phyloP scores from a whole-genome alignment of 2,797 vertebrate genomes.

The Pangasius larnaudii region DNA sequence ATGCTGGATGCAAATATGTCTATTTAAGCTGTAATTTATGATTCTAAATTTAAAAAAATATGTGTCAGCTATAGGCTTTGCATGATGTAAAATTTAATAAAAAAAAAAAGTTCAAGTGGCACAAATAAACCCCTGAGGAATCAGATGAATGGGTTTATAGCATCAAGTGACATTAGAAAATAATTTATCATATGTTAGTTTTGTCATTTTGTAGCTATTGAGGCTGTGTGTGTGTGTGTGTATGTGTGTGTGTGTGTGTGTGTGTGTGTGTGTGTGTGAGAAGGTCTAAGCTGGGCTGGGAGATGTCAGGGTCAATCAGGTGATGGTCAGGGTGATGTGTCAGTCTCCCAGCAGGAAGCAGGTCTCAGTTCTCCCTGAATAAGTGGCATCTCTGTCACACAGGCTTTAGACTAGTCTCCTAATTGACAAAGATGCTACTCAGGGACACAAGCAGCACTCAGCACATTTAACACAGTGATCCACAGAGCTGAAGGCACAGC shows the following conservation, averaged over 20 bases:
- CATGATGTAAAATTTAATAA: slow-evolving; percentile 37
- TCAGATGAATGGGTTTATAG: slow-evolving; percentile 5
- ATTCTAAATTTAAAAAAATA: not conserved
- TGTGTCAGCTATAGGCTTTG: slow-evolving; percentile 22
- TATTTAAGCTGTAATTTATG: not conserved
- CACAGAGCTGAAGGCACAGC: slow-evolving; percentile 64
- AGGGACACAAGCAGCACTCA: slow-evolving; percentile 63
- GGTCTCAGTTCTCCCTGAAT: slow-evolving; percentile 59
- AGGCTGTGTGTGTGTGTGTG: not conserved
- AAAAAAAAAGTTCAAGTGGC: slow-evolving; percentile 36
- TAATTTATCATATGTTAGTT: not conserved
- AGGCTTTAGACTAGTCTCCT: slow-evolving; percentile 62
- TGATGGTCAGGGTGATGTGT: slow-evolving; percentile 65
- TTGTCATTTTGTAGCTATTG: not conserved
- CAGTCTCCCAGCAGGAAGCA: slow-evolving; percentile 72
- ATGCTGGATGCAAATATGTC: slow-evolving; percentile 6
- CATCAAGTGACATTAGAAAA: not conserved
- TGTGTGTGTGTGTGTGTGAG: slow-evolving; percentile 26
- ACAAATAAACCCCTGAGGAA: slow-evolving; percentile 5
- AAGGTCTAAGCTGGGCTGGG: slow-evolving; percentile 2
- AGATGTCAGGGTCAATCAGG: slow-evolving; percentile 67
- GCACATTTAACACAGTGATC: slow-evolving; percentile 69
- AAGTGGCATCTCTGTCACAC: slow-evolving; percentile 73
- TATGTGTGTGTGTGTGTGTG: slow-evolving; percentile 27
- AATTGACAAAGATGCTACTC: slow-evolving; percentile 78